Percentiles rank a stretch among this genome's conserved stretches.
Evolutionary conservation across 2,888 invertebrate species (phyloP).

Genomic region (Ashinkailepas kermadecensis): DNA sequence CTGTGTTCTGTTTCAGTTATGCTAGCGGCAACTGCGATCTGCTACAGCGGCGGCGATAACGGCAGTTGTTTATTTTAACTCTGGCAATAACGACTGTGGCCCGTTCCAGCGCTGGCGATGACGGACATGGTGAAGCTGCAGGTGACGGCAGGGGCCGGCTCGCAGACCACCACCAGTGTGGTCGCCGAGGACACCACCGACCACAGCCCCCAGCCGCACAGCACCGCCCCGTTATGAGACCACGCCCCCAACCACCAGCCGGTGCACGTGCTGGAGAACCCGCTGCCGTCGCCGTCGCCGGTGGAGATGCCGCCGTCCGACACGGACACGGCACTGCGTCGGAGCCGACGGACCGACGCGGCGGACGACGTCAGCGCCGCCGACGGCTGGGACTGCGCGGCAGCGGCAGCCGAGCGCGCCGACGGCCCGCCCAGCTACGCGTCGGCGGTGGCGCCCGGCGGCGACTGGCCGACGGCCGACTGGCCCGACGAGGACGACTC

Average conservation of each 20-base stretch:
- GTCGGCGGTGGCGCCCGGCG: background rate
- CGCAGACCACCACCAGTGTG: background rate
- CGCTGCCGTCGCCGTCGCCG: background rate
- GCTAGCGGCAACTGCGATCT: too few species aligned
- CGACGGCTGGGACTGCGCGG: too few species aligned
- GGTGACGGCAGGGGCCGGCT: background rate
- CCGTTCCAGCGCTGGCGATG: background rate
- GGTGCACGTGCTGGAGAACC: background rate
- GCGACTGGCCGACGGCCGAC: background rate
- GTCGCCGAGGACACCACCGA: background rate
- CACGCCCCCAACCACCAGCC: background rate
- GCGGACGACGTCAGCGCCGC: too few species aligned
- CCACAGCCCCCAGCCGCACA: background rate
- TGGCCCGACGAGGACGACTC: background rate
- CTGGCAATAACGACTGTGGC: too few species aligned
- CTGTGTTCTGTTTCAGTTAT: too few species aligned
- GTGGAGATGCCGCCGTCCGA: background rate
- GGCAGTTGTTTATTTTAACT: too few species aligned
- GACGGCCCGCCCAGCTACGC: background rate
- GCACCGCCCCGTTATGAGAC: background rate
- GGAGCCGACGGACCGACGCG: background rate
- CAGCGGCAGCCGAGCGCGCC: too few species aligned
- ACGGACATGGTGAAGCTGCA: constrained; percentile 1
- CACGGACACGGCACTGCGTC: background rate
- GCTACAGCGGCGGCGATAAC: too few species aligned